Base-by-base conservation (phyloP, 2,797 vertebrate genomes). In the Microctenopoma lineatum region DNA sequence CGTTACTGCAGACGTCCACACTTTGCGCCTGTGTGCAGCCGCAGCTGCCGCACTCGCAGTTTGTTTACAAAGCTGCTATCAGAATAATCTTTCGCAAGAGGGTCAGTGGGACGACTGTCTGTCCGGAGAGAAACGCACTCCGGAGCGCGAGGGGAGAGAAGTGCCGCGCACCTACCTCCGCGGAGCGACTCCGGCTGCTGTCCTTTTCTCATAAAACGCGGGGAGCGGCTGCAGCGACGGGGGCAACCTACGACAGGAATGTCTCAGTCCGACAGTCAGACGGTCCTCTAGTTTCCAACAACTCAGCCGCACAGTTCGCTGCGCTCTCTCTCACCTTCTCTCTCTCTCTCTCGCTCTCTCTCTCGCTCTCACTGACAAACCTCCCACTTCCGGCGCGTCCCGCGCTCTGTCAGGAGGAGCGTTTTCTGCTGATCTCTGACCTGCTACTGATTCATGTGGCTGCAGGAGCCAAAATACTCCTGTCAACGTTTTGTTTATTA, bases 371-470 rank as follows among this genome's bases (percentile, higher is more conserved):
- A 52, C 77, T 77, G 32, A 79, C 78, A 79, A 70, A 68, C 89
- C 91, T 87, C 91, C 91, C 87, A 92, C 91, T 93, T 93, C 93
- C 93, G 92, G 91, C 73, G 70, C 47, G 8, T 77, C 66, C 65
- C 70, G 11, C 58, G 7, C n/a, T 42, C 73, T 69, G 60, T 52
- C 51, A 69, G 39, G 32, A 39, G 44, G 25, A 66, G 69, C 58
- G 58, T 16, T 60, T 73, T 70, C 42, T 71, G 36, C 58, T 59
- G 18, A 75, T 70, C 42, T 73, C 1, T 54, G 59, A 34, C 41
- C 41, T 21, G n/a, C 5, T 16, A 60, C 14, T 70, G 60, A 55
- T 11, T 45, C 59, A 59, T 75, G 38, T 4, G 14, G 7, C 42
- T 38, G 12, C 27, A 12, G 4, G 18, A 11, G 8, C 42, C 10